Conservation (phyloP, 2,113 vertebrate species). For the Oryctolagus cuniculus region mOryCun1.1 NC_091434.1:127365501-127366000, state of each 20-base stretch:
- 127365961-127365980: not conserved
- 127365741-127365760: too few relatives aligned
- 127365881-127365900: too few relatives aligned
- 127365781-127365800: too few relatives aligned
- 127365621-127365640: not conserved
- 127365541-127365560: not conserved
- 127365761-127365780: too few relatives aligned
- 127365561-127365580: not conserved
- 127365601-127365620: not conserved
- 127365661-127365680: not conserved
- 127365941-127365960: not conserved
- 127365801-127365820: too few relatives aligned
- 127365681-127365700: not conserved
- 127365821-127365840: too few relatives aligned
- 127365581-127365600: not conserved
- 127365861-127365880: too few relatives aligned
- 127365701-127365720: not conserved
- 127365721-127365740: too few relatives aligned
- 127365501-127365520: constrained; percentile 3
- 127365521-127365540: constrained; percentile 13
- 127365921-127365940: not conserved
- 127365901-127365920: too few relatives aligned
- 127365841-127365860: too few relatives aligned
- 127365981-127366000: not conserved
- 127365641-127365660: not conserved